Percentiles rank a stretch among this genome's conserved stretches.
Evolutionary conservation across 2,797 vertebrate genomes (phyloP).

Genomic region (Pogoniulus pusillus): DNA sequence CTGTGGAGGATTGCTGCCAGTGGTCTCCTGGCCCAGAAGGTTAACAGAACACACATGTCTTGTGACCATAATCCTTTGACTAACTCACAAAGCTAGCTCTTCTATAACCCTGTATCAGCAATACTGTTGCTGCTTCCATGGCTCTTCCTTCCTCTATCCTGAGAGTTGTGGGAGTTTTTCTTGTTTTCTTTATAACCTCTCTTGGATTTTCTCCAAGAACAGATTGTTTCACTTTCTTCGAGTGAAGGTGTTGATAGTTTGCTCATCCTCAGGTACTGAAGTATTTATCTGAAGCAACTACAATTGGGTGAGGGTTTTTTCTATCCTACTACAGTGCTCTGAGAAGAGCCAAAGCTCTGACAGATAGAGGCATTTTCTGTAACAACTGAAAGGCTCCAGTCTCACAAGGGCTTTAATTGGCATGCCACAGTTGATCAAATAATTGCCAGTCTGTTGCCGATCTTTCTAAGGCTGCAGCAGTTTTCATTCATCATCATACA

Average conservation of each 20-base stretch:
- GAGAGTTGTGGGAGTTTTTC: neutral
- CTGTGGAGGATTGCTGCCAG: neutral
- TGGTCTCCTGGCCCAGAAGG: neutral
- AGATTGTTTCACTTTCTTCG: neutral
- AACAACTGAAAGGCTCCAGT: constrained; percentile 18
- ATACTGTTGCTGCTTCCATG: neutral
- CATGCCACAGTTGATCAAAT: constrained; percentile 57
- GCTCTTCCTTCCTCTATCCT: neutral
- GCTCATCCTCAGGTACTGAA: neutral
- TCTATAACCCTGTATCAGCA: neutral
- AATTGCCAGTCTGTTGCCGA: constrained; percentile 39
- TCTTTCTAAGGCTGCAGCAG: constrained; percentile 7
- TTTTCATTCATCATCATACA: constrained; percentile 52
- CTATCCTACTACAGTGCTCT: neutral
- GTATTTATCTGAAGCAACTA: neutral
- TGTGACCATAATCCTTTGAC: neutral
- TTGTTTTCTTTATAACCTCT: neutral
- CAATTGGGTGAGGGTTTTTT: neutral
- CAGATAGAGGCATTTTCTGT: neutral
- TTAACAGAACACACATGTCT: neutral
- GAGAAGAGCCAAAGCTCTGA: neutral
- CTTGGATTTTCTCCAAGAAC: neutral
- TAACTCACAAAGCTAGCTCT: neutral
- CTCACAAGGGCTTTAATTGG: constrained; percentile 34
- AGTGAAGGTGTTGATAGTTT: neutral